phyloP scores from a whole-genome alignment of 1,140 invertebrate species.

The Euura lappo region DNA sequence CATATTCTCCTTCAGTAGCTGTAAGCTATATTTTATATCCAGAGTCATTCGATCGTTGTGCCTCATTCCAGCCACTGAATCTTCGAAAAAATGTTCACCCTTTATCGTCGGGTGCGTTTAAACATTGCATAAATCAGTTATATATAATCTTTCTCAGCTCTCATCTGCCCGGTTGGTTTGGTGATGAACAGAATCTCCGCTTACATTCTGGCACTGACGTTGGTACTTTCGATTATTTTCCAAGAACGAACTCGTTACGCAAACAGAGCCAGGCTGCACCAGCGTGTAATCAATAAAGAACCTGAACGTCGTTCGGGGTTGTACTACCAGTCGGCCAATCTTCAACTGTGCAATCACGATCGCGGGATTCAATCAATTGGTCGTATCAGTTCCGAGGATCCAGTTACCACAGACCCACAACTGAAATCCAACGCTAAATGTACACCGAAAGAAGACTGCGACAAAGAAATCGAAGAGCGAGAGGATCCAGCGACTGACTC shows the following conservation, averaged over 20 bases:
- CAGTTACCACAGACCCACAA: no score
- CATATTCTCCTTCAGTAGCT: no score
- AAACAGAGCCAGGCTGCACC: neutral
- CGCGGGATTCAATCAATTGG: no score
- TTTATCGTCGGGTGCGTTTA: no score
- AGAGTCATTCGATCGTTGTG: no score
- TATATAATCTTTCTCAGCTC: no score
- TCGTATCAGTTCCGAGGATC: no score
- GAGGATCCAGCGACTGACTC: neutral
- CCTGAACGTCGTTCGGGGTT: neutral
- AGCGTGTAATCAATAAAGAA: neutral
- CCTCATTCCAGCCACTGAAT: no score
- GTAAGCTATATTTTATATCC: no score
- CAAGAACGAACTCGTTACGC: neutral
- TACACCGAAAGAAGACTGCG: neutral
- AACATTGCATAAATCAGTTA: no score
- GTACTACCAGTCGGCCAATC: neutral
- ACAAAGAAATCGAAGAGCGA: neutral
- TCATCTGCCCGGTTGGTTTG: neutral
- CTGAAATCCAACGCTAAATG: no score
- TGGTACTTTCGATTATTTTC: neutral
- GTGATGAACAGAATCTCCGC: neutral
- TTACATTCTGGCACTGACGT: neutral
- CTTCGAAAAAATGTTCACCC: no score
- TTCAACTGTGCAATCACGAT: neutral